Conservation (phyloP, 2,888 invertebrate species). For the Nemotelus pantherinus region DNA sequence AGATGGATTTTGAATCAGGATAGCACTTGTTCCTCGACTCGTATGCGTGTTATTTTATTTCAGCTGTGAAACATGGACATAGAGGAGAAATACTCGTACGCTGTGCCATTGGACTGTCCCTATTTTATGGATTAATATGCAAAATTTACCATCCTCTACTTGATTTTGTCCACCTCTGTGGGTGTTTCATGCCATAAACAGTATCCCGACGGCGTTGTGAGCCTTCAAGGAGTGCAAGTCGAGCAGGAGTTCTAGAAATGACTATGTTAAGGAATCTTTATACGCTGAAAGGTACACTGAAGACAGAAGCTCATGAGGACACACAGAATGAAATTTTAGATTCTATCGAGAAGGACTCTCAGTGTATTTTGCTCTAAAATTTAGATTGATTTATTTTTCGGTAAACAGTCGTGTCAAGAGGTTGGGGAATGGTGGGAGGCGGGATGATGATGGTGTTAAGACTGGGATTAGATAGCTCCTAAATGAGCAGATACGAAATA, state of each 20-base stretch:
- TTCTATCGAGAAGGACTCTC: conserved; percentile 31
- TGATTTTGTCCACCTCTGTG: not conserved
- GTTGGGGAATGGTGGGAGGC: not conserved
- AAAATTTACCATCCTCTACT: conserved; percentile 25
- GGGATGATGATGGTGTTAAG: conserved; percentile 28
- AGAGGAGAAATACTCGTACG: not conserved
- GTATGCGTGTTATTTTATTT: too few relatives aligned
- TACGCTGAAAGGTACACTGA: conserved; percentile 11
- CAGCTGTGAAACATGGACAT: not conserved
- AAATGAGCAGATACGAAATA: not conserved
- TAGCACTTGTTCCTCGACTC: too few relatives aligned
- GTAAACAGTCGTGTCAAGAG: conserved; percentile 43
- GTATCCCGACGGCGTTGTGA: not conserved
- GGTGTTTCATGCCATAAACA: not conserved
- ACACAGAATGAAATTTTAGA: conserved; percentile 5
- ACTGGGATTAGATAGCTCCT: conserved; percentile 11
- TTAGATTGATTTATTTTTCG: conserved; percentile 50
- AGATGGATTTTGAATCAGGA: too few relatives aligned
- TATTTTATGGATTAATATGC: conserved; percentile 50
- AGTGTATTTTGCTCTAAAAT: conserved; percentile 44
- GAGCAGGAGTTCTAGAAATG: not conserved
- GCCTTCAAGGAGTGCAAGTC: not conserved
- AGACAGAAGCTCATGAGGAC: not conserved
- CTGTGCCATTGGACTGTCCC: conserved; percentile 43
- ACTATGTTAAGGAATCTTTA: not conserved